Evolutionary conservation across 92 coral and sea anemone species (phyloP), one percentile per base, ranked within the genome.

Genomic region (Nematostella vectensis): DNA sequence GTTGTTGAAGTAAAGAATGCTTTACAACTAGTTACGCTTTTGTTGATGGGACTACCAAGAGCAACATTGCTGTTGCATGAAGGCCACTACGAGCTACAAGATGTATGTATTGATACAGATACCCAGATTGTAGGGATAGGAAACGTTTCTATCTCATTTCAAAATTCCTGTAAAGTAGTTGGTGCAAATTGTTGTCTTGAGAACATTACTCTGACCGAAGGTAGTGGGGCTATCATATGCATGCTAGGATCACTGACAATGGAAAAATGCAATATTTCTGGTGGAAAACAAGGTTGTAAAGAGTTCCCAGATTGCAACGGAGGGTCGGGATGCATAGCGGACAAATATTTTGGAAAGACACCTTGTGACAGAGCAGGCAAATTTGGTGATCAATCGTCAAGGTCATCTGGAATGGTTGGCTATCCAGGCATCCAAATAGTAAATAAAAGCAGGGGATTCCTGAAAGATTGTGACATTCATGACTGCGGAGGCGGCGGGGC

Each of bases 291-390:
- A 23, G 55, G 82, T 47, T 83, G 93, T 68, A 78, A 70, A 25
- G 87, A 83, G 40, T 83, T 40, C 48, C 93, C 93, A 36, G 87
- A 83, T 1, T 83, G 93, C 54, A 72, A 68, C 25, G 93, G 93
- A 2, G 93, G 87, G 11, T 51, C 75, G n/a, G 81, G 79, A 27
- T 83, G 93, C 44, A 51, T 72, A 31, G 82, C 82, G 3, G 43
- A 54, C 25, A 29, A 57, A 20, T 33, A 28, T 19, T 24, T 43
- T 1, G 83, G 78, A 19, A 37, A 38, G 18, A 43, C 59, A 17
- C 78, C 52, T 21, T 83, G 93, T 31, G 51, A 58, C 43, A 78
- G 93, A 26, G 54, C 43, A 21, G 80, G 80, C 12, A 59, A 42
- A 4, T 73, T 31, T 68, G 93, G 93, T 6, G 38, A 59, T 2